Percentiles rank a stretch among this genome's conserved stretches.
These are phyloP conservation scores for Oxygymnocypris stewartii DNA, from an alignment of 2,113 vertebrate genomes.

Conservation along the genomic window DNA sequence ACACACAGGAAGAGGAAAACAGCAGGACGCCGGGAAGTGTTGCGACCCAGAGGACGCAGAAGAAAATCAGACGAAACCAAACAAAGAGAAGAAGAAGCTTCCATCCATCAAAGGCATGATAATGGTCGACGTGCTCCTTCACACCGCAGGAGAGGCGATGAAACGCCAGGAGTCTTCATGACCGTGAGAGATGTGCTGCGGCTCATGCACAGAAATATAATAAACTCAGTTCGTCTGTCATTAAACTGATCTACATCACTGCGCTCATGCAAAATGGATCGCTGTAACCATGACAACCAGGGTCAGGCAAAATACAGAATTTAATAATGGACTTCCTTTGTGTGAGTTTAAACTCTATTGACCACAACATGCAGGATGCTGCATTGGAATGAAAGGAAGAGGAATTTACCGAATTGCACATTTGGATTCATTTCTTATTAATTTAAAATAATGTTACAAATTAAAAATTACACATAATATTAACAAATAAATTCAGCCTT, in stretches of 20 bases:
- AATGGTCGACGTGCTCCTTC: conserved; percentile 59
- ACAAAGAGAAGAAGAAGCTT: conserved; percentile 42
- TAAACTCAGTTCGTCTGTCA: neutral
- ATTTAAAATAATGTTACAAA: no score
- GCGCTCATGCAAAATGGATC: neutral
- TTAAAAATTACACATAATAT: no score
- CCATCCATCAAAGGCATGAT: conserved; percentile 64
- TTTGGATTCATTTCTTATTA: no score
- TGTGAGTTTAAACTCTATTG: neutral
- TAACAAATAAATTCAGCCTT: no score
- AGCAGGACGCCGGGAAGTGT: conserved; percentile 1
- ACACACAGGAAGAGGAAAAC: conserved; percentile 38
- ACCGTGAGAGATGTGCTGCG: neutral
- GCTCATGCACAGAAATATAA: neutral
- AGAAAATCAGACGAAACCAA: conserved; percentile 37
- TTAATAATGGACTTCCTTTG: conserved; percentile 3
- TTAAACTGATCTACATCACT: conserved; percentile 34
- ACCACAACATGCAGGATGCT: neutral
- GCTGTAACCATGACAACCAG: conserved; percentile 34
- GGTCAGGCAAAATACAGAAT: neutral
- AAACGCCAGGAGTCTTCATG: conserved; percentile 40
- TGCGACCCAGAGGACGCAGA: conserved; percentile 18
- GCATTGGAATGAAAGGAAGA: neutral
- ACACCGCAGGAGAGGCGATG: conserved; percentile 60
- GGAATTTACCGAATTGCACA: no score